Evolutionary conservation across 1,140 invertebrate genomes (phyloP).

Genomic region (Macrotrachela quadricornifera): DNA sequence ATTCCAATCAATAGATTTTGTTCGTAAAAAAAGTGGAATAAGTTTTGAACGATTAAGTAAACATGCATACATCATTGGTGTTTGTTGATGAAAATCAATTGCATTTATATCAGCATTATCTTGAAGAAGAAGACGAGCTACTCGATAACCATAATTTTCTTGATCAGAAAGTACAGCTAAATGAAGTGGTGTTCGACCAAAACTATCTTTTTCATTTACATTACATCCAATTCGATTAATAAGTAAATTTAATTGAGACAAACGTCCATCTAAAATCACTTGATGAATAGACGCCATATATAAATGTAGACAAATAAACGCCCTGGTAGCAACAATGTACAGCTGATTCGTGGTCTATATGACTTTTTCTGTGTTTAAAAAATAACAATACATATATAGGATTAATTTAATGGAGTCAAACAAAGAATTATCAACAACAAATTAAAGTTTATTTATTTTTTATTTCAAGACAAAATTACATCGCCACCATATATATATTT

Average conservation of each 20-base stretch:
- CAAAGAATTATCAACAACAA: too few species aligned
- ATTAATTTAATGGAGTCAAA: too few species aligned
- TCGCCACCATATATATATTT: too few species aligned
- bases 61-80: background rate
- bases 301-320: too few species aligned
- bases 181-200: background rate
- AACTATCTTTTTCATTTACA: background rate
- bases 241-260: background rate
- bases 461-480: too few species aligned
- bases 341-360: too few species aligned
- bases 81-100: background rate
- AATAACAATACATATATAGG: too few species aligned
- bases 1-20: background rate
- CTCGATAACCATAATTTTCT: conserved; percentile 2
- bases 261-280: background rate
- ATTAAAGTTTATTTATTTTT: too few species aligned
- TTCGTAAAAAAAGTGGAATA: background rate
- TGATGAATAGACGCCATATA: too few species aligned
- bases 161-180: conserved; percentile 1
- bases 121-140: background rate
- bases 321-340: too few species aligned
- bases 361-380: too few species aligned
- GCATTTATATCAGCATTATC: background rate
- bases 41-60: background rate
- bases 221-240: conserved; percentile 1